Conservation (phyloP, 2,888 invertebrate species). For the Troides helena region DNA sequence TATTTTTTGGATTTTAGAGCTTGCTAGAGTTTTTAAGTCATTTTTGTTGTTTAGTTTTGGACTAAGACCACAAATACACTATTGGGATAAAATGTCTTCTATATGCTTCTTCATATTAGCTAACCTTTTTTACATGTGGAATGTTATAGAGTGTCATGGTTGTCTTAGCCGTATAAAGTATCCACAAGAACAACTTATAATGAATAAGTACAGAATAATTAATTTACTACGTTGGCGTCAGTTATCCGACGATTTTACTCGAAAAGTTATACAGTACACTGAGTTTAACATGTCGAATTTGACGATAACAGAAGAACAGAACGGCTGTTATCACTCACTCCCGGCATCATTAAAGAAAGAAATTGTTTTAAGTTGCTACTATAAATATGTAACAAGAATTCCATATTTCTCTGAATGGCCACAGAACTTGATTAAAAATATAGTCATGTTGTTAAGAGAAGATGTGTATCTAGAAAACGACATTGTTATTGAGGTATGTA, state of each 20-base stretch:
- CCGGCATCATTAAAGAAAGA: constrained; percentile 30
- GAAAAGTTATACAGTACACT: constrained; percentile 31
- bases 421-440: constrained; percentile 28
- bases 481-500: constrained; percentile 25
- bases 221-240: constrained; percentile 31
- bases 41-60: constrained; percentile 34
- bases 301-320: constrained; percentile 31
- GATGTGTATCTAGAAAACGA: constrained; percentile 29
- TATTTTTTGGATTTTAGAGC: constrained; percentile 30
- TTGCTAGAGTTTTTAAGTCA: constrained; percentile 33
- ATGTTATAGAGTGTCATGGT: constrained; percentile 32
- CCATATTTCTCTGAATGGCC: constrained; percentile 33
- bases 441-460: constrained; percentile 29
- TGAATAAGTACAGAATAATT: constrained; percentile 28
- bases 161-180: constrained; percentile 31
- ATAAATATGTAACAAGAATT: constrained; percentile 27
- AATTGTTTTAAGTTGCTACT: constrained; percentile 28
- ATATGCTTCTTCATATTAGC: constrained; percentile 30
- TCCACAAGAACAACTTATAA: constrained; percentile 32
- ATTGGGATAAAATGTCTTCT: constrained; percentile 33
- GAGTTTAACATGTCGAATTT: constrained; percentile 32
- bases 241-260: constrained; percentile 31
- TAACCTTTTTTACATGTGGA: constrained; percentile 35
- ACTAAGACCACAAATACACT: constrained; percentile 30
- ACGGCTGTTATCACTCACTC: constrained; percentile 30